phyloP scores from a whole-genome alignment of 2,888 invertebrate species.

The Odontocolon sp. region DNA sequence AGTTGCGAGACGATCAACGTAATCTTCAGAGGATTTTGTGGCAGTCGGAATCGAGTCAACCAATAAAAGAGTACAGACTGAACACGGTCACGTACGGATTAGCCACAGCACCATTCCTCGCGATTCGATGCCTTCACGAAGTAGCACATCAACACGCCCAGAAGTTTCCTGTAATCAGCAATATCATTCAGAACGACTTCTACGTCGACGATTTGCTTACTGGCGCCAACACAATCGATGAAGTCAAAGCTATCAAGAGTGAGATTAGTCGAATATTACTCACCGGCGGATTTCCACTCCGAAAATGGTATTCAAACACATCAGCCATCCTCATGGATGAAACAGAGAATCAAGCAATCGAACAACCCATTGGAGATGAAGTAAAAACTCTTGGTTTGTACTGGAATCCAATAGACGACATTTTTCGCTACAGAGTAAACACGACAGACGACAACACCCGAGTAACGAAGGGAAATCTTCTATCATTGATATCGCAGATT shows the following conservation, averaged over 20 bases:
- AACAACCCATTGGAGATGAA: slow-evolving; percentile 32
- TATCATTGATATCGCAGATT: background rate
- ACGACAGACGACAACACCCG: background rate
- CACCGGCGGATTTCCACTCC: slow-evolving; percentile 1
- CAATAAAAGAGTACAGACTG: slow-evolving; percentile 23
- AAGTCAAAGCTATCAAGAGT: background rate
- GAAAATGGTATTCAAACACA: slow-evolving; percentile 40
- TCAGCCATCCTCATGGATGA: slow-evolving; percentile 7
- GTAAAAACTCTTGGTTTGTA: slow-evolving; percentile 25
- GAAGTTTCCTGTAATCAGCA: slow-evolving; percentile 5
- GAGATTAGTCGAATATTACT: slow-evolving; percentile 4
- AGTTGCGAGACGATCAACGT: slow-evolving; percentile 19
- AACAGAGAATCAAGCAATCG: background rate
- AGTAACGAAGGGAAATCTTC: background rate
- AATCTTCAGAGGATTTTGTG: slow-evolving; percentile 51
- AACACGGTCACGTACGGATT: slow-evolving; percentile 52
- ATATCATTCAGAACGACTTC: slow-evolving; percentile 24
- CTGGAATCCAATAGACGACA: slow-evolving; percentile 10
- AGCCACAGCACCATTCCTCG: slow-evolving; percentile 44
- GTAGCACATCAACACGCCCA: slow-evolving; percentile 17
- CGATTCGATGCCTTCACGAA: slow-evolving; percentile 36
- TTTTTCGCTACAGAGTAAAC: slow-evolving; percentile 13
- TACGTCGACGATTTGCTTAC: slow-evolving; percentile 30
- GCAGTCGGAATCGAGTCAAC: background rate
- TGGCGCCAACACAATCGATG: background rate